These are phyloP conservation scores for Amphilophus citrinellus DNA, from an alignment of 2,113 vertebrate genomes.

Conservation along the genomic window DNA sequence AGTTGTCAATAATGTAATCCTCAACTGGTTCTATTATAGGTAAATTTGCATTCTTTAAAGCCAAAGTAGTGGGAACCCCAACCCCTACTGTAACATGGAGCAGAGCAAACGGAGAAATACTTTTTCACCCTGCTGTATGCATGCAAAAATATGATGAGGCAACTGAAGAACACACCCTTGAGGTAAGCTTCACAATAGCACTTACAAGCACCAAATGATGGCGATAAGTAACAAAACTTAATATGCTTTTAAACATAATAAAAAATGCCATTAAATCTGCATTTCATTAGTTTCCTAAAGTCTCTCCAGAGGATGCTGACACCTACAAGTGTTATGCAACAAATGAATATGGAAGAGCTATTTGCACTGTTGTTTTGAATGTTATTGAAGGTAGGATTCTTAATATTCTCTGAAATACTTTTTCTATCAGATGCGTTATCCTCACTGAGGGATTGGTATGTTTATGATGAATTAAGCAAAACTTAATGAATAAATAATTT, in stretches of 20 bases:
- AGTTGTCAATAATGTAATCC: background rate
- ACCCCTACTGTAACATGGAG: constrained; percentile 85
- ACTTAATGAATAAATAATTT: background rate
- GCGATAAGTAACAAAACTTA: background rate
- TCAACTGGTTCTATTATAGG: constrained; percentile 74
- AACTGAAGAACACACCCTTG: constrained; percentile 82
- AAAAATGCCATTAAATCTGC: background rate
- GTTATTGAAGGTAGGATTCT: constrained; percentile 85
- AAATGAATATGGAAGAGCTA: constrained; percentile 87
- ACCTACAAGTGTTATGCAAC: constrained; percentile 87
- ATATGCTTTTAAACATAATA: background rate
- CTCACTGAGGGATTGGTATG: background rate
- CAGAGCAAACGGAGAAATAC: constrained; percentile 77
- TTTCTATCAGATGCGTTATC: background rate
- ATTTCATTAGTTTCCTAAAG: constrained; percentile 84
- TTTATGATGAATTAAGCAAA: background rate
- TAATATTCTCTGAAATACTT: background rate
- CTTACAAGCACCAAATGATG: background rate
- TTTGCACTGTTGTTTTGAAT: constrained; percentile 85
- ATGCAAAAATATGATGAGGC: constrained; percentile 69
- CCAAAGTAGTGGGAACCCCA: constrained; percentile 85
- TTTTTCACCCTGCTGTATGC: constrained; percentile 79
- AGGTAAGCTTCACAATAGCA: constrained; percentile 73
- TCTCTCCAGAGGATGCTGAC: constrained; percentile 83
- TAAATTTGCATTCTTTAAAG: constrained; percentile 87